These are phyloP conservation scores for Hassar affinis DNA, from an alignment of 2,113 vertebrate genomes.

Conservation along the genomic window DNA sequence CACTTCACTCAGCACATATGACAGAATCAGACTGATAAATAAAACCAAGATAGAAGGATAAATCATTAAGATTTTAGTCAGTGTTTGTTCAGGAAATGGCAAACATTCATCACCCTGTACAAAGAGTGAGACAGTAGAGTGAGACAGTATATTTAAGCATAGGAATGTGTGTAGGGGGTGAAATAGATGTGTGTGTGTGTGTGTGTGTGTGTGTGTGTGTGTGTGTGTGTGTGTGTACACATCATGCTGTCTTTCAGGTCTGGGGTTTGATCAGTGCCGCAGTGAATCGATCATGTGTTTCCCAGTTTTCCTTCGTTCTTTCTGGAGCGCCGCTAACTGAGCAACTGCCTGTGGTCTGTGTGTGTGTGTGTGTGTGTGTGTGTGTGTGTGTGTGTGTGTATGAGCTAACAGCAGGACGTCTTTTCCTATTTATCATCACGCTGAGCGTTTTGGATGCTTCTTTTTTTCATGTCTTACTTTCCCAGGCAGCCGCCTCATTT, in stretches of 20 bases:
- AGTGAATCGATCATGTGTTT: conserved; percentile 21
- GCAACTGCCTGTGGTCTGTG: conserved; percentile 30
- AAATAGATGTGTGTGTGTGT: not conserved
- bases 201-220: no score
- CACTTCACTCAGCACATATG: not conserved
- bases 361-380: conserved; percentile 2
- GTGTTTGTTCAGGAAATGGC: not conserved
- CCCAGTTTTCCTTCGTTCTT: conserved; percentile 6
- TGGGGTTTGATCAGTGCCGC: not conserved
- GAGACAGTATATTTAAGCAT: no score
- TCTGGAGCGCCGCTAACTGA: conserved; percentile 6
- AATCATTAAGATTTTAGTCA: not conserved
- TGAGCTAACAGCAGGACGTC: conserved; percentile 6
- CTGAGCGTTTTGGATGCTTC: not conserved
- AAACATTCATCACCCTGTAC: not conserved
- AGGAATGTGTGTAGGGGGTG: not conserved
- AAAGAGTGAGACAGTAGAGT: not conserved
- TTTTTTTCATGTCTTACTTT: not conserved
- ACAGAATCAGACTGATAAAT: not conserved
- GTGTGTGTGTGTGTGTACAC: not conserved
- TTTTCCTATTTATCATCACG: conserved; percentile 11
- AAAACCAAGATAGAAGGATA: not conserved
- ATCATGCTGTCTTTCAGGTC: conserved; percentile 1
- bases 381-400: not conserved
- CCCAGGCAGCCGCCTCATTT: not conserved